These are phyloP conservation scores for Acrobasis repandana DNA, from an alignment of 2,888 invertebrate species.

Conservation along the genomic window DNA sequence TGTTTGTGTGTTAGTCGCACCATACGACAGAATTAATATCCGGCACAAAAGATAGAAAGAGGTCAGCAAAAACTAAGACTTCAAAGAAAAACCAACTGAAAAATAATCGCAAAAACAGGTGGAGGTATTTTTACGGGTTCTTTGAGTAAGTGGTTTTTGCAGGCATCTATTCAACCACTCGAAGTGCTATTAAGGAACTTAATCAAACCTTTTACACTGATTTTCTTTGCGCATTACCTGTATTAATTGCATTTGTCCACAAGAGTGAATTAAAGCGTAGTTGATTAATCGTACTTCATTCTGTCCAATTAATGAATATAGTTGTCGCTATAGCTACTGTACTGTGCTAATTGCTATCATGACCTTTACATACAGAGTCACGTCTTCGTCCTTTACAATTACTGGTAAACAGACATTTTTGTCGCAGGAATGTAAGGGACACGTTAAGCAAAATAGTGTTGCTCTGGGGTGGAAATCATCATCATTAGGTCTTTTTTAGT, in stretches of 20 bases:
- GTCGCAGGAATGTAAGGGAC: no score
- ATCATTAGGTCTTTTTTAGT: no score
- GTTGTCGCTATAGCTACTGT: background rate
- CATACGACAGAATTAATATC: no score
- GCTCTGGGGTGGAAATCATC: no score
- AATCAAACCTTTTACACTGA: conserved; percentile 19
- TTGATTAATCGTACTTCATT: background rate
- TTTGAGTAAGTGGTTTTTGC: background rate
- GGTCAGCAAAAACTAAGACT: no score
- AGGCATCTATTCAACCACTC: conserved; percentile 4
- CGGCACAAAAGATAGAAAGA: no score
- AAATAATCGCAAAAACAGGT: background rate
- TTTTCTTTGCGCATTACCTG: conserved; percentile 15
- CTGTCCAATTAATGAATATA: background rate
- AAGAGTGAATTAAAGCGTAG: background rate
- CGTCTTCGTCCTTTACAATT: no score
- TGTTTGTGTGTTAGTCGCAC: no score
- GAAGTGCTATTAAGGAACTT: conserved; percentile 17
- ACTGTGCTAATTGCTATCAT: background rate
- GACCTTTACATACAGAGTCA: no score
- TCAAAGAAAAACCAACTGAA: background rate
- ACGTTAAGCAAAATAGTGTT: no score
- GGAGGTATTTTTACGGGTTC: background rate
- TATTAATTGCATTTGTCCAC: conserved; percentile 17
- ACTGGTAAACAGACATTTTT: no score